These are phyloP conservation scores for Simalia tracyae DNA, from an alignment of 2,797 vertebrate genomes.

Conservation along the genomic window DNA sequence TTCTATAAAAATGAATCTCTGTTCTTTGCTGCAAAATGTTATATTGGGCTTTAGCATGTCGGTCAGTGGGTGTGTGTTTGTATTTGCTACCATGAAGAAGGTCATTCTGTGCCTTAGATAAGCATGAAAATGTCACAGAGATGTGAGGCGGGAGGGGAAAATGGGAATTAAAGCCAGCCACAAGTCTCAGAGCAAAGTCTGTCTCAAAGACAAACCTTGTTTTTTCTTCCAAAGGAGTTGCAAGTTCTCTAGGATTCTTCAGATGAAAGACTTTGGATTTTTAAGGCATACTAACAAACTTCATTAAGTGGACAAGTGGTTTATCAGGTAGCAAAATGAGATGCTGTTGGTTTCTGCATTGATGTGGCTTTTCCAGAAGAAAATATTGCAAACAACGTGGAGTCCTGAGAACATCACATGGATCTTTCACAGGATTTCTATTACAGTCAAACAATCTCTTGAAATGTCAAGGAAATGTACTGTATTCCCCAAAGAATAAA, in stretches of 20 bases:
- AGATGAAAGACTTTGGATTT: not conserved
- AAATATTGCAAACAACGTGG: slow-evolving; percentile 48
- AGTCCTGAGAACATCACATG: slow-evolving; percentile 20
- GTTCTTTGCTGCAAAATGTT: not conserved
- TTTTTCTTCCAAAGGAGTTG: not conserved
- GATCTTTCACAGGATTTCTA: slow-evolving; percentile 32
- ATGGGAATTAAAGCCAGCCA: not conserved
- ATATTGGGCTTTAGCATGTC: not conserved
- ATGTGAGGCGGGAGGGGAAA: not conserved
- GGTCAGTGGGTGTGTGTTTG: not conserved
- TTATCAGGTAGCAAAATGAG: slow-evolving; percentile 39
- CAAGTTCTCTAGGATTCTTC: not conserved
- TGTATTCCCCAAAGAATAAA: not conserved
- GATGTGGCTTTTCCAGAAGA: slow-evolving; percentile 32
- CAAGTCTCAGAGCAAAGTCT: not conserved
- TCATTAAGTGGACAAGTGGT: not conserved
- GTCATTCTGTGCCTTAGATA: not conserved
- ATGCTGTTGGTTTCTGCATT: slow-evolving; percentile 49
- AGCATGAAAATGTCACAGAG: not conserved
- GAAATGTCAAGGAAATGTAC: slow-evolving; percentile 12
- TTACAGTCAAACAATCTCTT: slow-evolving; percentile 42
- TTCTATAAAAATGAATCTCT: not conserved
- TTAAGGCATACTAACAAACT: slow-evolving; percentile 11
- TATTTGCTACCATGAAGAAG: not conserved
- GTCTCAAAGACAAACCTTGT: not conserved